Evolutionary conservation across 2,888 invertebrate genomes (phyloP).

Genomic region (Callosobruchus maculatus): DNA sequence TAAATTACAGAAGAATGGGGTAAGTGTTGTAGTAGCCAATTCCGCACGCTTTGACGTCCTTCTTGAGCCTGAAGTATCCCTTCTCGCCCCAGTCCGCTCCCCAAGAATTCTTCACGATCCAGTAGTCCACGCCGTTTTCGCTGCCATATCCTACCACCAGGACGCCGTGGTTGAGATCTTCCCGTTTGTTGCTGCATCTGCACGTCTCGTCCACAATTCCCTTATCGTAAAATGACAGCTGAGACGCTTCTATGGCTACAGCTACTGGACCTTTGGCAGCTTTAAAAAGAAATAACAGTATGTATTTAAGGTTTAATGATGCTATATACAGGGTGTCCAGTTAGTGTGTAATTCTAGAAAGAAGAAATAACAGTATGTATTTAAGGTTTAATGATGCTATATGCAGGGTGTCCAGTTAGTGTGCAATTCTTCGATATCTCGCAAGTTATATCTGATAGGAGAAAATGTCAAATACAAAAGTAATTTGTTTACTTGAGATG

Average conservation of each 20-base stretch:
- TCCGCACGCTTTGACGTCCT: constrained; percentile 5
- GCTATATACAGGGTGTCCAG: no score
- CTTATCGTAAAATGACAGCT: background rate
- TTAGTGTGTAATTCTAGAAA: no score
- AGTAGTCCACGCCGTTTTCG: constrained; percentile 3
- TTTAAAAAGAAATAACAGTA: background rate
- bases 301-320: no score
- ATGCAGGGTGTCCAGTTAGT: no score
- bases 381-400: no score
- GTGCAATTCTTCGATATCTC: no score
- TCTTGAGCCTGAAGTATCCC: constrained; percentile 1
- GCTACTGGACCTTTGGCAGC: background rate
- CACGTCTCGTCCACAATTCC: background rate
- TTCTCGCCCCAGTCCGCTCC: constrained; percentile 3
- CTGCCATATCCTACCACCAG: constrained; percentile 2
- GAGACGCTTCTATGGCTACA: background rate
- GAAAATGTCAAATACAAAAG: background rate
- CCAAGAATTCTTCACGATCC: constrained; percentile 4
- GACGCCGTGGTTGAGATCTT: background rate
- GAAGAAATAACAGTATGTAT: no score
- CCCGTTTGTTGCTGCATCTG: background rate
- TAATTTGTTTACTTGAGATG: no score
- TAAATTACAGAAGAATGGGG: background rate
- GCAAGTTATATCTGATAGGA: no score
- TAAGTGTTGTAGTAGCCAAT: background rate